Evolutionary conservation across 2,888 invertebrate genomes (phyloP).

Genomic region (Ctena decussata): DNA sequence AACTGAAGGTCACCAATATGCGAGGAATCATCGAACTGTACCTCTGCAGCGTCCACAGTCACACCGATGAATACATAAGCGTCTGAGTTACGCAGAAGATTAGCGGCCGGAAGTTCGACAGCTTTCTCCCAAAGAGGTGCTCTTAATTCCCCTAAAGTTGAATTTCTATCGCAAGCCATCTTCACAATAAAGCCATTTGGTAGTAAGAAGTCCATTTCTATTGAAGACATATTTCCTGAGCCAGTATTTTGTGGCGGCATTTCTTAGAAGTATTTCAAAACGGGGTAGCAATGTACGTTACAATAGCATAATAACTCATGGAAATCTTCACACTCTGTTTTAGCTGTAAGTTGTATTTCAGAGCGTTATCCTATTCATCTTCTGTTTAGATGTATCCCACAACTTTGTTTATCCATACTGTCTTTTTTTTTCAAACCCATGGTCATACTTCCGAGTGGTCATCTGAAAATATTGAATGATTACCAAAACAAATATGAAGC

Average conservation of each 20-base stretch:
- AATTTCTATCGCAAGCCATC: constrained; percentile 37
- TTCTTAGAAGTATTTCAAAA: too few species aligned
- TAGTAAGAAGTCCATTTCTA: constrained; percentile 44
- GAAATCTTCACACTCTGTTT: too few species aligned
- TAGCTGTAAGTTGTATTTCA: too few species aligned
- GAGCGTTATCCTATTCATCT: too few species aligned
- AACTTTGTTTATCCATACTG: background rate
- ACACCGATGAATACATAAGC: constrained; percentile 60
- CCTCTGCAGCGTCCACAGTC: constrained; percentile 44
- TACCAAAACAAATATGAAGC: too few species aligned
- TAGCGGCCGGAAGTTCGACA: constrained; percentile 44
- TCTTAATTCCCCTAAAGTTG: constrained; percentile 31
- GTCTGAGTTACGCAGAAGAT: constrained; percentile 38
- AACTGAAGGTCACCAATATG: constrained; percentile 33
- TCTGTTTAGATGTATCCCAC: background rate
- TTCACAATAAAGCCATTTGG: constrained; percentile 52
- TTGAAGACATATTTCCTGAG: background rate
- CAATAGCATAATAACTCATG: background rate
- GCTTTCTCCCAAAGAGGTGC: constrained; percentile 47
- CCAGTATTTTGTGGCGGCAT: background rate
- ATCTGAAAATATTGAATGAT: too few species aligned
- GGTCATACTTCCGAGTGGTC: too few species aligned
- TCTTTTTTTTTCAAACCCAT: too few species aligned
- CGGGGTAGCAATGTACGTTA: background rate
- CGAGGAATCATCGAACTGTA: constrained; percentile 35